Conservation (phyloP, 2,797 vertebrate genomes). For the Clamator glandarius region DNA sequence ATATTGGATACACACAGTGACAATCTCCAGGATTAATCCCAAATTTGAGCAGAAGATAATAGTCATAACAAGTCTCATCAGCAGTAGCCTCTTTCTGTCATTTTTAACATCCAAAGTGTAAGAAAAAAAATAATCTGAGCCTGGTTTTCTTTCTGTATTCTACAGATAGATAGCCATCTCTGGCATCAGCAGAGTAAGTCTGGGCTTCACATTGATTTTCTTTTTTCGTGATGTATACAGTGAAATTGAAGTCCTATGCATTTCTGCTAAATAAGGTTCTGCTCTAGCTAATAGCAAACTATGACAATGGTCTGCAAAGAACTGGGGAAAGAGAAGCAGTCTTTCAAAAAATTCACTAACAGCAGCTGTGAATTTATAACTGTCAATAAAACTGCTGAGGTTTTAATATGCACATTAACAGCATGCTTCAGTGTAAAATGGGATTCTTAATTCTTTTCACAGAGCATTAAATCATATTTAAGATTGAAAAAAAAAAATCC, state of each 20-base stretch:
- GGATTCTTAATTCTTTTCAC: constrained; percentile 57
- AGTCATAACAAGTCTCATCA: background rate
- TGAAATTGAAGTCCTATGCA: constrained; percentile 43
- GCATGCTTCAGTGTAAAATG: constrained; percentile 47
- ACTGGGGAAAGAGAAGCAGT: background rate
- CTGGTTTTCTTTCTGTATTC: background rate
- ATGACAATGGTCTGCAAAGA: constrained; percentile 22
- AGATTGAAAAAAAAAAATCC: background rate
- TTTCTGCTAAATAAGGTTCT: constrained; percentile 33
- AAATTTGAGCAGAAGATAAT: background rate
- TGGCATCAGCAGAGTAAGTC: constrained; percentile 28
- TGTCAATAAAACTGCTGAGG: constrained; percentile 62
- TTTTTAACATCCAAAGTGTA: background rate
- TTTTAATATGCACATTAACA: constrained; percentile 55
- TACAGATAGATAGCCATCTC: constrained; percentile 40
- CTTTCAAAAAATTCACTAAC: background rate
- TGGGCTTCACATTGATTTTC: constrained; percentile 41
- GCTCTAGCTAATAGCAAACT: constrained; percentile 9
- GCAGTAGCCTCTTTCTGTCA: background rate
- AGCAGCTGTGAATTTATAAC: constrained; percentile 64
- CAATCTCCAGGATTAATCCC: background rate
- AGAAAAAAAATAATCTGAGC: background rate
- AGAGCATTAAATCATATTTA: constrained; percentile 60
- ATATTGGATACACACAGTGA: background rate
- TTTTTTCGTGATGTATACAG: constrained; percentile 9